Conservation (phyloP, 1,140 invertebrate genomes). For the Scaptodrosophila lebanonensis region DNA sequence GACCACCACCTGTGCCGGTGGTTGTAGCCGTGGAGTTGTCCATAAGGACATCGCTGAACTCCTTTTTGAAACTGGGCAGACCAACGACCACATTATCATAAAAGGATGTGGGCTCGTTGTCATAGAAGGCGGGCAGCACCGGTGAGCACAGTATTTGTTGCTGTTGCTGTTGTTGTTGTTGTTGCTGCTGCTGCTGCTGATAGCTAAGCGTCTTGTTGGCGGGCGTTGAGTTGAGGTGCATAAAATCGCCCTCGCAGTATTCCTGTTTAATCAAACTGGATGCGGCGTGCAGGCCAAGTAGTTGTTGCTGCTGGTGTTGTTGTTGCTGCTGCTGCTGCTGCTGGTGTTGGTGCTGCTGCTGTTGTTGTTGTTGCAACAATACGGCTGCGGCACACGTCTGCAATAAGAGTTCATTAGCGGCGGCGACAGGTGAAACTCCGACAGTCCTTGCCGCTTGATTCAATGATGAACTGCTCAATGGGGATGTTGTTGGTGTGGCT, state of each 20-base stretch:
- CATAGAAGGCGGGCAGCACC: conserved; percentile 57
- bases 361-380: conserved; percentile 35
- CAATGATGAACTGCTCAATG: conserved; percentile 47
- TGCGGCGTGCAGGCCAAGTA: conserved; percentile 13
- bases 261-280: conserved; percentile 63
- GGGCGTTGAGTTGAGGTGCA: conserved; percentile 26
- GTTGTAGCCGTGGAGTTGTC: conserved; percentile 46
- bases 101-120: conserved; percentile 55
- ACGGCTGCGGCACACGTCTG: conserved; percentile 69
- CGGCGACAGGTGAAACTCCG: conserved; percentile 61
- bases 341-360: conserved; percentile 13
- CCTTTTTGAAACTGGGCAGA: conserved; percentile 68
- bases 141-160: conserved; percentile 39
- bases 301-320: conserved; percentile 21
- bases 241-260: conserved; percentile 40
- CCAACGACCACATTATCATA: conserved; percentile 58
- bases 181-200: conserved; percentile 14
- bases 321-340: conserved; percentile 43
- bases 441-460: conserved; percentile 28
- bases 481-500: conserved; percentile 23
- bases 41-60: conserved; percentile 69
- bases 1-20: conserved; percentile 23
- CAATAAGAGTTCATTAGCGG: conserved; percentile 58
- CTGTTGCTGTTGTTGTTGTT: conserved; percentile 29
- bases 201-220: conserved; percentile 17